A percentile compares a stretch with the other conserved stretches of the same genome.
These are phyloP conservation scores for Lophura nycthemera DNA, from an alignment of 2,113 vertebrate species.

Conservation along the genomic window DNA sequence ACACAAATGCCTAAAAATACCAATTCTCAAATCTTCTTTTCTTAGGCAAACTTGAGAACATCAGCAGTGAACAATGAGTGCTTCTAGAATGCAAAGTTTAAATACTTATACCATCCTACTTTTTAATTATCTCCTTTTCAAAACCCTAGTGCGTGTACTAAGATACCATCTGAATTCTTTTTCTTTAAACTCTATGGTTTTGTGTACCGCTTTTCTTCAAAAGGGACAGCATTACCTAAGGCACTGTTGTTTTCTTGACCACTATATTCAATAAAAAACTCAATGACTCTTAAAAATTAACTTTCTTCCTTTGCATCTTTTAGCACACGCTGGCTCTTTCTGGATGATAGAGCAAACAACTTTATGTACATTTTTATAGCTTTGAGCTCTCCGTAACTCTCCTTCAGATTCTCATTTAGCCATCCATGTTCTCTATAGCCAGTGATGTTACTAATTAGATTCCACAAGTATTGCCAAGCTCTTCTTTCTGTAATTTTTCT, in stretches of 20 bases:
- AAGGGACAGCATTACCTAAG: background rate
- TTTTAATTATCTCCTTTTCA: background rate
- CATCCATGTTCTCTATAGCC: background rate
- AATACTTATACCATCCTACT: background rate
- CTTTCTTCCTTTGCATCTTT: slow-evolving; percentile 5
- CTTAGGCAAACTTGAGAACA: background rate
- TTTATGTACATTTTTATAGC: background rate
- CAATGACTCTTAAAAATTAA: background rate
- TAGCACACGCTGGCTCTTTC: background rate
- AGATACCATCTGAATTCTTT: background rate
- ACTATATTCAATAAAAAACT: background rate
- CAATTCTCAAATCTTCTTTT: background rate
- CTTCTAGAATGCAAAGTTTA: background rate
- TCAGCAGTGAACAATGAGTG: background rate
- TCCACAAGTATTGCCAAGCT: background rate
- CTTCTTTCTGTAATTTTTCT: background rate
- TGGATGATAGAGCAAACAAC: background rate
- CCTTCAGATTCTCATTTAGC: background rate
- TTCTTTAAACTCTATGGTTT: background rate
- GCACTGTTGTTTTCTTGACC: background rate
- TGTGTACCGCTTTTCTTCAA: background rate
- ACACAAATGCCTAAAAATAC: slow-evolving; percentile 18
- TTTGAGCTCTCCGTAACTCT: background rate
- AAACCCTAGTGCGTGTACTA: background rate
- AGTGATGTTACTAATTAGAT: background rate